These are phyloP conservation scores for Endotricha flammealis DNA, from an alignment of 2,888 invertebrate genomes.

Conservation along the genomic window DNA sequence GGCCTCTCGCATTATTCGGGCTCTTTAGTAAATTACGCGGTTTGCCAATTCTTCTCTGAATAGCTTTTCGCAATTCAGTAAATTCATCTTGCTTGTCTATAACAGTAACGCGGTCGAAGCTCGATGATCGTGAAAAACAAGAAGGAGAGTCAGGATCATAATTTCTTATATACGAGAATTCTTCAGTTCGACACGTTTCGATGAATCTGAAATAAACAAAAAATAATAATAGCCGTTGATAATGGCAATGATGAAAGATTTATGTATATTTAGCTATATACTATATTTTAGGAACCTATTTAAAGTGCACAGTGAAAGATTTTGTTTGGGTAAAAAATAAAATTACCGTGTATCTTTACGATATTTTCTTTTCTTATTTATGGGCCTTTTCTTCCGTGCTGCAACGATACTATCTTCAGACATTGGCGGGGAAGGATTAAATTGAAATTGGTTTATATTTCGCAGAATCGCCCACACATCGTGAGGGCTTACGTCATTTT, in stretches of 20 bases:
- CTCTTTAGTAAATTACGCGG: constrained; percentile 20
- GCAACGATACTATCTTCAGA: constrained; percentile 44
- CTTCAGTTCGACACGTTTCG: constrained; percentile 54
- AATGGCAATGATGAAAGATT: too few species aligned
- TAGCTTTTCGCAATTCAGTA: constrained; percentile 26
- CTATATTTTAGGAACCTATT: too few species aligned
- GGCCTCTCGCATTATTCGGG: constrained; percentile 9
- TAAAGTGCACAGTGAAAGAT: too few species aligned
- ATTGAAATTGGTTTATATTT: constrained; percentile 58
- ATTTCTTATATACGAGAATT: constrained; percentile 56
- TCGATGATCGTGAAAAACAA: constrained; percentile 43
- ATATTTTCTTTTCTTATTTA: constrained; percentile 28
- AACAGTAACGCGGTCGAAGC: constrained; percentile 58
- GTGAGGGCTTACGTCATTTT: constrained; percentile 32
- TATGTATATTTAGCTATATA: too few species aligned
- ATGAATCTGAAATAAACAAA: constrained; percentile 34
- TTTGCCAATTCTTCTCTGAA: constrained; percentile 25
- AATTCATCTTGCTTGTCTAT: constrained; percentile 46
- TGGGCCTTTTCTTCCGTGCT: constrained; percentile 32
- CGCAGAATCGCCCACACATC: constrained; percentile 62
- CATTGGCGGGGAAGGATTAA: constrained; percentile 48
- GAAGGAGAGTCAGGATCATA: constrained; percentile 34
- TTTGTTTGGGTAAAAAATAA: too few species aligned
- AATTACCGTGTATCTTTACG: constrained; percentile 44
- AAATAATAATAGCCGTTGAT: too few species aligned